Evolutionary conservation across 2,113 vertebrate species (phyloP).

Genomic region (Progne subis): DNA sequence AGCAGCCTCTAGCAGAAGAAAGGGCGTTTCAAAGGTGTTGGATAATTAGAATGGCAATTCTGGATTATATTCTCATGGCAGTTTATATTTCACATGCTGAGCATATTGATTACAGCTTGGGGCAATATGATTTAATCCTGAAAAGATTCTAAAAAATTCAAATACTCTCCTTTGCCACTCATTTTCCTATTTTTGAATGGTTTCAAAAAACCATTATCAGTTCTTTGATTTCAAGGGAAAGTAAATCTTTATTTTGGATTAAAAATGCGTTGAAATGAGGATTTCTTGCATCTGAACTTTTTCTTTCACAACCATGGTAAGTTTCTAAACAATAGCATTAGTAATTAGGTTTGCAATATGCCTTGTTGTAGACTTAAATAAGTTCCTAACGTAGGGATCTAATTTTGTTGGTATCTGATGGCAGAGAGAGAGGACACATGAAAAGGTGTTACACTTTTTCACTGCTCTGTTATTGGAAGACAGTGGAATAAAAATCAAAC

Average conservation of each 20-base stretch:
- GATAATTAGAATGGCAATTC: not conserved
- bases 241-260: not conserved
- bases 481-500: conserved; percentile 22
- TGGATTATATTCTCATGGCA: not conserved
- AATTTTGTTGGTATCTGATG: conserved; percentile 17
- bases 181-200: not conserved
- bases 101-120: not conserved
- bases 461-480: not conserved
- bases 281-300: not conserved
- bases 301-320: not conserved
- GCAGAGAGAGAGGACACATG: not conserved
- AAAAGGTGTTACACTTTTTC: conserved; percentile 19
- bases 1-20: not conserved
- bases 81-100: not conserved
- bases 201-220: not conserved
- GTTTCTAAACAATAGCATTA: conserved; percentile 8
- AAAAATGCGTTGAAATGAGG: not conserved
- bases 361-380: conserved; percentile 31
- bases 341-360: conserved; percentile 30
- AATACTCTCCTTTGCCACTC: not conserved
- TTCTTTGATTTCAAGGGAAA: not conserved
- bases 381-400: conserved; percentile 26
- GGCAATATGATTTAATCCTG: not conserved
- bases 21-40: not conserved
- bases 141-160: not conserved